Evolutionary conservation across 2,797 vertebrate genomes (phyloP), one percentile per base, ranked within the genome.

Genomic region (Chelidonichthys spinosus): DNA sequence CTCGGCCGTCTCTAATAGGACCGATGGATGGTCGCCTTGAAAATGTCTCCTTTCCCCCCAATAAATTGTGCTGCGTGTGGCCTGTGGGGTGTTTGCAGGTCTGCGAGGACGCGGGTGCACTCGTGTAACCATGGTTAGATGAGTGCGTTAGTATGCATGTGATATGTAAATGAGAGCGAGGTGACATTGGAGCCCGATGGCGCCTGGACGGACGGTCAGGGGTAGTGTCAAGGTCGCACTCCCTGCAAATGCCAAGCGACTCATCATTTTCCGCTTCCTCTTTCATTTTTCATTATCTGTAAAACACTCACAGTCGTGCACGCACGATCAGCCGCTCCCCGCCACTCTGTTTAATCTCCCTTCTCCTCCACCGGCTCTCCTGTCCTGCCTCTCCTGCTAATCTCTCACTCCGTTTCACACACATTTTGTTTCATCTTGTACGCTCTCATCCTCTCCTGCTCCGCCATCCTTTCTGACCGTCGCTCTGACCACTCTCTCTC

Each of bases 321-420:
- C 2, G 35, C 85, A 56, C 61, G 73, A 76, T 78, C 76, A 52
- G 33, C 40, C 40, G 0, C 76, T 68, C 18, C 35, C 33, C 3
- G 13, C 68, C 64, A 78, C 47, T 3, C 47, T 53, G 32, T 65
- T 87, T 84, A 77, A 83, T 79, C 73, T 71, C 62, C 37, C 32
- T 39, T 44, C 56, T 67, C 72, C 52, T 63, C 64, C 44, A 8
- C 42, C 39, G 2, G 46, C 70, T 55, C 37, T 2, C 55, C 39
- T 3, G 43, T 62, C 62, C 63, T 62, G 54, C 52, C 52, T 60
- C 36, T 47, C 36, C 69, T 58, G n/a, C 76, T 87, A 73, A 80
- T 89, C 79, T 69, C 64, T 74, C 69, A 42, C 65, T 81, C 64
- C 56, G 9, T 77, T 79, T 69, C 63, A 81, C 71, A 69, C 76